A percentile compares a stretch with the other conserved stretches of the same genome.
Evolutionary conservation across 2,797 vertebrate species (phyloP).

Genomic region (Enteromius fasciolatus): DNA sequence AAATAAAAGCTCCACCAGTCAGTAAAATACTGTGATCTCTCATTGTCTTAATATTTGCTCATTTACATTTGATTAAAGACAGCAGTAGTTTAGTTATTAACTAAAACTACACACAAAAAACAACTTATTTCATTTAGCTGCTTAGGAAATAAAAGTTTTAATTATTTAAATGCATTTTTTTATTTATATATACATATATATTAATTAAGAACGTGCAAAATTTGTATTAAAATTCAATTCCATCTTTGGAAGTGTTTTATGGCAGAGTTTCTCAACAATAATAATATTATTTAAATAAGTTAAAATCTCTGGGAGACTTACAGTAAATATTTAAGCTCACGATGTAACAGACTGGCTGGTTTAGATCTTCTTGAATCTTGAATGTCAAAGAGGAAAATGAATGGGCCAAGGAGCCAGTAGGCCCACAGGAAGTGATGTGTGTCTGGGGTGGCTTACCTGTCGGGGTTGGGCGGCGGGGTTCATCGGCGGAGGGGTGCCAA

Average conservation of each 20-base stretch:
- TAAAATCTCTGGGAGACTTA: not conserved
- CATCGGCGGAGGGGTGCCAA: constrained; percentile 91
- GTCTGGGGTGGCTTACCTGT: constrained; percentile 82
- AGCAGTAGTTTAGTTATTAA: not conserved
- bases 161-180: too few species aligned
- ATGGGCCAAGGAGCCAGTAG: not conserved
- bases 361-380: not conserved
- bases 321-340: not conserved
- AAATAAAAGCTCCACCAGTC: not conserved
- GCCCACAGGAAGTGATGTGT: not conserved
- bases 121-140: not conserved
- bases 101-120: not conserved
- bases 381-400: not conserved
- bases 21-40: not conserved
- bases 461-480: constrained; percentile 93
- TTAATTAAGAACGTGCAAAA: too few species aligned
- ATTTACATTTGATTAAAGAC: not conserved
- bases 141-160: too few species aligned
- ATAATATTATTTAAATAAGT: not conserved
- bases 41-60: not conserved
- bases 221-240: too few species aligned
- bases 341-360: not conserved
- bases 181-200: too few species aligned
- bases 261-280: too few species aligned
- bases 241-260: too few species aligned